Percentiles rank a stretch among this genome's conserved stretches.
Evolutionary conservation across 2,888 invertebrate species (phyloP).

Genomic region (Spatulosminthurus flaviceps): DNA sequence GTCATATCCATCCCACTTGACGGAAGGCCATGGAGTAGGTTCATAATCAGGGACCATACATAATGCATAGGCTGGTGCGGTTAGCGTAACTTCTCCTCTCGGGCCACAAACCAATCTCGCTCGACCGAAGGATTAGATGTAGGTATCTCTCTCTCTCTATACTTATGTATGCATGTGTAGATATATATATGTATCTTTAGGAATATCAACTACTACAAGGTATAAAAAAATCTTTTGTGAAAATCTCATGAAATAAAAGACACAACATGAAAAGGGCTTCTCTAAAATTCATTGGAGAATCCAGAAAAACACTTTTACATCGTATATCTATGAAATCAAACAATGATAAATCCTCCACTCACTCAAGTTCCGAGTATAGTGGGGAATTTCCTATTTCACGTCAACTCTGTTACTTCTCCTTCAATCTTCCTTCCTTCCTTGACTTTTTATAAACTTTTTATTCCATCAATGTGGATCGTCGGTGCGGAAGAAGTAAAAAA

Average conservation of each 20-base stretch:
- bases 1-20: too few species aligned
- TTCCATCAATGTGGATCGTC: neutral
- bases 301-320: slow-evolving; percentile 25
- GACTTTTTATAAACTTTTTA: neutral
- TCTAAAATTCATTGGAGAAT: slow-evolving; percentile 32
- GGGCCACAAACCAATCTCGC: neutral
- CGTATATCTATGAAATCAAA: slow-evolving; percentile 25
- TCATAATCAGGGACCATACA: neutral
- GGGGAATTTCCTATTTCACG: neutral
- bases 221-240: neutral
- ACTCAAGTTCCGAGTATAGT: neutral
- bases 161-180: too few species aligned
- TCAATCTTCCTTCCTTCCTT: neutral
- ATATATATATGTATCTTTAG: too few species aligned
- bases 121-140: too few species aligned
- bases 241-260: slow-evolving; percentile 16
- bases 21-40: neutral
- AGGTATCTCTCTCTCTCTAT: neutral
- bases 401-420: neutral
- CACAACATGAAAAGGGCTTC: slow-evolving; percentile 44
- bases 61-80: slow-evolving; percentile 10
- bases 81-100: neutral
- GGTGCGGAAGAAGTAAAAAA: neutral
- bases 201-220: neutral
- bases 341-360: slow-evolving; percentile 25